A percentile compares a stretch with the other conserved stretches of the same genome.
phyloP scores from a whole-genome alignment of 2,113 vertebrate species.

The Ivindomyrus marchei region DNA sequence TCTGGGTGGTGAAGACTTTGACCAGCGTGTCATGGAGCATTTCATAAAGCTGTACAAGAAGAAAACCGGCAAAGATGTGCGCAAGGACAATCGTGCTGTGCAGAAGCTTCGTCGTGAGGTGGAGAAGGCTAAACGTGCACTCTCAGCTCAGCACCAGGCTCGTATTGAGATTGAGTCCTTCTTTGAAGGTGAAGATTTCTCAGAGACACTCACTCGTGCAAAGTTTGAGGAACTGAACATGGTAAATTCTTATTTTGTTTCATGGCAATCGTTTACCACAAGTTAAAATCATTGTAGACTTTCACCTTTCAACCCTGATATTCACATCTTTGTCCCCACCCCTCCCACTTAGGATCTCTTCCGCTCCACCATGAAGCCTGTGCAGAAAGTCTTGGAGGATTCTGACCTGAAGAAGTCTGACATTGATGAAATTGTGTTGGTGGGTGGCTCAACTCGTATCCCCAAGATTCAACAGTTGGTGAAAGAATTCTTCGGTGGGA shows the following conservation, averaged over 20 bases:
- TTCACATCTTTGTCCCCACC: background rate
- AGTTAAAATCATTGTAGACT: background rate
- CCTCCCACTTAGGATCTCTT: constrained; percentile 75
- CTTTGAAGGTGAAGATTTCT: constrained; percentile 95
- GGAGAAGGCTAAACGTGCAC: constrained; percentile 89
- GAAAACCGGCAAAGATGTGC: constrained; percentile 94
- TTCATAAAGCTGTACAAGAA: constrained; percentile 99
- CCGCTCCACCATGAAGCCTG: constrained; percentile 97
- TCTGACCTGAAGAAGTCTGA: constrained; percentile 92
- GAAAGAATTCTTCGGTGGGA: constrained; percentile 96
- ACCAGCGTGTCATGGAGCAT: constrained; percentile 97
- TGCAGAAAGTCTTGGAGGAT: constrained; percentile 95
- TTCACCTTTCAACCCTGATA: background rate
- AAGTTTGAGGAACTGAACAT: constrained; percentile 99
- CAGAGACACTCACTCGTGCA: constrained; percentile 88
- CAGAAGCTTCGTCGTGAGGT: constrained; percentile 95
- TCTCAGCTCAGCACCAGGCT: constrained; percentile 93
- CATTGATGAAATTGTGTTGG: constrained; percentile 95
- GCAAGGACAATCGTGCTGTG: constrained; percentile 91
- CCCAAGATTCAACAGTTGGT: constrained; percentile 97
- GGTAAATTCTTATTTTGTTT: constrained; percentile 51
- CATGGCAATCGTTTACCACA: background rate
- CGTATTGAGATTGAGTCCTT: constrained; percentile 98
- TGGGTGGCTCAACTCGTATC: constrained; percentile 94
- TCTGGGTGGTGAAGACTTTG: constrained; percentile 95